These are phyloP conservation scores for Montipora capricornis DNA, from an alignment of 64 coral and sea anemone species.

Conservation along the genomic window DNA sequence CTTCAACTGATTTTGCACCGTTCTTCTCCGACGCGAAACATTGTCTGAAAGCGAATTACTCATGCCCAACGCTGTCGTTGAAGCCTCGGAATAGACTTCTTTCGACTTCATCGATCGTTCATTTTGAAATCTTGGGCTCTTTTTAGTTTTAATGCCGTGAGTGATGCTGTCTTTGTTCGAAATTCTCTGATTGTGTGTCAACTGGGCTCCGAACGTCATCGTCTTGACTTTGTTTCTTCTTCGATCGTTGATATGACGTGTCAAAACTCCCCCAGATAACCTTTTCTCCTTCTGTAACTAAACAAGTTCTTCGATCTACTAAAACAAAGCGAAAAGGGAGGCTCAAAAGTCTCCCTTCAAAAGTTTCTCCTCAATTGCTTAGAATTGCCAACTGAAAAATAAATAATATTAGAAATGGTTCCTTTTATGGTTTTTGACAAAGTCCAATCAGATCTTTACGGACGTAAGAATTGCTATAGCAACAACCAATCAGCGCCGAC, in stretches of 20 bases:
- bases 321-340: not conserved
- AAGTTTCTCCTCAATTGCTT: too few species aligned
- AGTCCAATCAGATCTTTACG: conserved; percentile 63
- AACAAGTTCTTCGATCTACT: not conserved
- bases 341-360: not conserved
- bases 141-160: conserved; percentile 65
- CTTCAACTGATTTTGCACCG: not conserved
- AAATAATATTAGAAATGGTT: not conserved
- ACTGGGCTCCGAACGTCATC: conserved; percentile 26
- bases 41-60: conserved; percentile 41
- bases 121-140: conserved; percentile 61
- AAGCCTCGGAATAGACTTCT: conserved; percentile 48
- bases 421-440: not conserved
- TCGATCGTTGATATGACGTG: not conserved
- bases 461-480: conserved; percentile 66
- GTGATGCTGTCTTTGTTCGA: conserved; percentile 54
- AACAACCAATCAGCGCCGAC: conserved; percentile 80
- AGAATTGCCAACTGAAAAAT: too few species aligned
- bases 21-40: conserved; percentile 67
- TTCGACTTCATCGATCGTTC: conserved; percentile 39
- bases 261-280: not conserved
- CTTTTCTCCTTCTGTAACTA: not conserved
- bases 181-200: conserved; percentile 14
- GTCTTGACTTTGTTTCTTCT: not conserved
- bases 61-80: conserved; percentile 50